Evolutionary conservation across 1,140 invertebrate genomes (phyloP), one percentile per base, ranked within the genome.

Genomic region (Octopus sinensis): DNA sequence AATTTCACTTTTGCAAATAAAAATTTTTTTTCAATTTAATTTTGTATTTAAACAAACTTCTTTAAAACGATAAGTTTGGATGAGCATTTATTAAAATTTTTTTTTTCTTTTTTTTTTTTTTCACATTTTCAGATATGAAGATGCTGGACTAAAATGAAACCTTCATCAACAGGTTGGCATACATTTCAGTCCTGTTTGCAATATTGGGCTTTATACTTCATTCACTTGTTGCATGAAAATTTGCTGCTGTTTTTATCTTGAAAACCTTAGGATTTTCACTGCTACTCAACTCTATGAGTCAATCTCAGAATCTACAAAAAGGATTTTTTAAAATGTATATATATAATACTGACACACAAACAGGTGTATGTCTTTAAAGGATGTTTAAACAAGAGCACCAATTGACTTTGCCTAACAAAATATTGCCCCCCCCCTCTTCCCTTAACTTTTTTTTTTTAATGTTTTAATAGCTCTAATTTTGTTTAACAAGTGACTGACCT

Each of bases 141-240:
- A 71, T 71, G 68, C 68, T 71, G 68, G 68, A 71, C 68, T 71
- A 71, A 71, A 71, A 13, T 71, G 68, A 71, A 71, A 71, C 68
- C 17, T 71, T 71, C 68, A 71, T 71, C 68, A 71, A 23, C 68
- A 71, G 68, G 68, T 71, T 71, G 68, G 68, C 68, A 71, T 71
- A 71, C 68, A 71, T 71, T 71, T 71, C 68, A 71, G 5, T 71
- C 68, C 68, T 71, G 68, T 7, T 71, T 13, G 13, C 68, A 71
- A 71, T 71, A 23, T 71, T 71, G 68, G 17, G 5, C 13, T 71
- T 5, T 13, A 71, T 13, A 71, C 5, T 71, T 71, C 12, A n/a
- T 13, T 7, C 12, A 23, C 23, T 23, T 23, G 23, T 23, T 23
- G 23, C 23, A 23, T 23, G 23, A 23, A 23, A 23, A 23, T 23